phyloP scores from a whole-genome alignment of 2,797 vertebrate genomes.

The Aeoliscus strigatus region DNA sequence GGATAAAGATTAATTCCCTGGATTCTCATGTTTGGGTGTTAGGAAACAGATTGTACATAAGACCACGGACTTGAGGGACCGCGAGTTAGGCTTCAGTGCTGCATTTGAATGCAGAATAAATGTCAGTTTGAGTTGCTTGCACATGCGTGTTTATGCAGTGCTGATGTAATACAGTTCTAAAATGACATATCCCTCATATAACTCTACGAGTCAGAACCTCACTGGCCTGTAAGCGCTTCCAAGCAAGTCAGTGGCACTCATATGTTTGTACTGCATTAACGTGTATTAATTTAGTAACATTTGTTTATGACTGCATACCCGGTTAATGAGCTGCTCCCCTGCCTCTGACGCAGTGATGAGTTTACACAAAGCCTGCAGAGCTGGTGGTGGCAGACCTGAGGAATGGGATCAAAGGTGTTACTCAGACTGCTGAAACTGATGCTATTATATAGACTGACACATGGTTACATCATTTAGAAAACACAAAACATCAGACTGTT shows the following conservation, averaged over 20 bases:
- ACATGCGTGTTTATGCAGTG: background rate
- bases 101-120: slow-evolving; percentile 40
- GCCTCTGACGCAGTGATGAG: slow-evolving; percentile 96
- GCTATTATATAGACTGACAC: no score
- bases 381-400: slow-evolving; percentile 90
- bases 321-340: slow-evolving; percentile 96
- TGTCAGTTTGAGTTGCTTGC: slow-evolving; percentile 10
- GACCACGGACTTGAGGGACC: slow-evolving; percentile 23
- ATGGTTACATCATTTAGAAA: slow-evolving; percentile 2
- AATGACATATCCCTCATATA: slow-evolving; percentile 17
- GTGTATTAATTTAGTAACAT: slow-evolving; percentile 15
- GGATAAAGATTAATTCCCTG: slow-evolving; percentile 44
- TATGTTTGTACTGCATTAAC: no score
- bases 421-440: no score
- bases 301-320: slow-evolving; percentile 77
- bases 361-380: slow-evolving; percentile 97
- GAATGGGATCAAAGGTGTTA: slow-evolving; percentile 40
- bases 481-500: background rate
- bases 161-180: slow-evolving; percentile 22
- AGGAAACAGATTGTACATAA: slow-evolving; percentile 34
- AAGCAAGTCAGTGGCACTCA: slow-evolving; percentile 5
- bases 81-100: slow-evolving; percentile 11
- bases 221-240: slow-evolving; percentile 4
- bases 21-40: slow-evolving; percentile 26
- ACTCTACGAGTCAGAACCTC: slow-evolving; percentile 7